Base-by-base conservation (phyloP, 2,888 invertebrate species). In the Cataglyphis livida region DNA sequence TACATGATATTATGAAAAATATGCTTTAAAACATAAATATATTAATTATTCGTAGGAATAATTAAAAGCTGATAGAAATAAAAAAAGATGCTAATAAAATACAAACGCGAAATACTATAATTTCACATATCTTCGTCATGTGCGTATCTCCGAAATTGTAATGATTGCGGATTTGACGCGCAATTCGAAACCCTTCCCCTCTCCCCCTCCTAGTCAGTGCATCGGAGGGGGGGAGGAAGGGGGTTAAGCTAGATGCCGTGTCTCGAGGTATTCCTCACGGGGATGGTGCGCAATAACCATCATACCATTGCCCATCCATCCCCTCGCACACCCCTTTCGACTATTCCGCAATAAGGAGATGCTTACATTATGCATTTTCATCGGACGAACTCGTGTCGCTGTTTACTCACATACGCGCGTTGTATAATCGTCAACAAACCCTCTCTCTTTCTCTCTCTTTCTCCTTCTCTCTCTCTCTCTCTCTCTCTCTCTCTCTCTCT, bases 381-480 rank as follows among this genome's bases (percentile, higher is more conserved):
- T 65, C 44, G 74, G 61, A 25, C 51, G 75, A 48, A 12, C 79
- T 79, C 84, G 62, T 70, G 81, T 76, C 76, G 74, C 84, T 90
- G 87, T 90, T 90, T 89, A 89, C 86, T 66, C 84, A 86, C 81
- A 83, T 81, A 83, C 83, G 54, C 61, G 51, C 61, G 83, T 64
- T 66, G 62, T 73, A 78, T 85, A 86, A 87, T 84, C 84, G 83
- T 86, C 85, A 87, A 88, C 86, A 85, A 86, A 84, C 75, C 76
- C 57, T 65, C 32, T 35, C 32, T 35, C 6, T 35, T 35, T 35
- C 32, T 28, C 25, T 28, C 25, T 28, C 25, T 28, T 1, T 28
- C 25, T 28, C 25, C 0, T 2, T 28, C 25, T 25, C 25, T 25
- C 1, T 0, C 25, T 1, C 25, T 28, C 25, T 28, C 25, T 65